These are phyloP conservation scores for Tenthredo mesomela DNA, from an alignment of 2,888 invertebrate species.

Conservation along the genomic window DNA sequence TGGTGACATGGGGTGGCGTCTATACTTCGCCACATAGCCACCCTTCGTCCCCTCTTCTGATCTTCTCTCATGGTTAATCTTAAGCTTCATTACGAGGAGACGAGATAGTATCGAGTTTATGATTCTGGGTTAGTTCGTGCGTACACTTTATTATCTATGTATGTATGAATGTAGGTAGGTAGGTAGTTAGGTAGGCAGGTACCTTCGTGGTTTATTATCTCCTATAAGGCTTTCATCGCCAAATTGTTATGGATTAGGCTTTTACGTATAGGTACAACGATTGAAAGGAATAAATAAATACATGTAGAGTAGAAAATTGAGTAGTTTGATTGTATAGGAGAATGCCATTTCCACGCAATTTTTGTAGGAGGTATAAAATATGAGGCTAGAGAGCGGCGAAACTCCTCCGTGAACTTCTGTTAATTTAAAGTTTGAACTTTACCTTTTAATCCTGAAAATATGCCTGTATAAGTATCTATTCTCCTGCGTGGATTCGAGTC, in stretches of 20 bases:
- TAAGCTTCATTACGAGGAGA: slow-evolving; percentile 50
- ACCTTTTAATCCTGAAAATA: slow-evolving; percentile 23
- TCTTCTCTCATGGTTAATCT: slow-evolving; percentile 49
- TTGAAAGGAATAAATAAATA: neutral
- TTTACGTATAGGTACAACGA: neutral
- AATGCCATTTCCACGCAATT: neutral
- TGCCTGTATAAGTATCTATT: neutral
- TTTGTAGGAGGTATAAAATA: neutral
- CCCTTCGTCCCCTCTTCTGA: slow-evolving; percentile 9
- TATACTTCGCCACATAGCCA: neutral
- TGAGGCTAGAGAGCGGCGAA: neutral
- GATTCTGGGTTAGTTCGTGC: slow-evolving; percentile 29
- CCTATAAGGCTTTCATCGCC: neutral
- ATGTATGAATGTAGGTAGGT: neutral
- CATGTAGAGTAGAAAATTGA: neutral
- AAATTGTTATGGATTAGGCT: slow-evolving; percentile 39
- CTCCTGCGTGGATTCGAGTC: neutral
- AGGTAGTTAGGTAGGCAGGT: neutral
- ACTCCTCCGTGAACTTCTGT: slow-evolving; percentile 31
- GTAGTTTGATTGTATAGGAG: neutral
- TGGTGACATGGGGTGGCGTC: neutral
- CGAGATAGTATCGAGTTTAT: slow-evolving; percentile 26
- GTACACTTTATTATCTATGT: slow-evolving; percentile 28
- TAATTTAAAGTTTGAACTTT: slow-evolving; percentile 30
- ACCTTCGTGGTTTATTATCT: neutral